A percentile compares a stretch with the other conserved stretches of the same genome.
These are phyloP conservation scores for Scomberomorus guttatus DNA, from an alignment of 2,797 vertebrate genomes.

Conservation along the genomic window DNA sequence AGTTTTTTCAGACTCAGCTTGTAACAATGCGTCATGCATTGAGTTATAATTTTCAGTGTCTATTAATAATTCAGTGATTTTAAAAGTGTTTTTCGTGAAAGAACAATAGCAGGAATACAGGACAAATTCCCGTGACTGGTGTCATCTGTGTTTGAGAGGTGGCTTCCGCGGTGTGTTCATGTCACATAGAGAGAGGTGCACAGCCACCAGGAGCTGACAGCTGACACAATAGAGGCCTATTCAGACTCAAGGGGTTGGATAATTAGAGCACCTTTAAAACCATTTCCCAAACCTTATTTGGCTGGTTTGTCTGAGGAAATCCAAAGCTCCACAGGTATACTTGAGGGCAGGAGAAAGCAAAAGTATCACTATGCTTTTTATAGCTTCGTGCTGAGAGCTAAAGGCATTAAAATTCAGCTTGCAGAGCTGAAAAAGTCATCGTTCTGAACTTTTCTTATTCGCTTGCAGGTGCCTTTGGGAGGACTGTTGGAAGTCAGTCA, in stretches of 20 bases:
- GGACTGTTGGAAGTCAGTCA: slow-evolving; percentile 68
- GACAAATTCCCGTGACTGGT: slow-evolving; percentile 29
- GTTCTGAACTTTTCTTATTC: slow-evolving; percentile 55
- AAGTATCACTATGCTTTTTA: slow-evolving; percentile 50
- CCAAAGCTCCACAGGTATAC: slow-evolving; percentile 45
- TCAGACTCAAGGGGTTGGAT: slow-evolving; percentile 53
- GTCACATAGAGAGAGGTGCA: slow-evolving; percentile 66
- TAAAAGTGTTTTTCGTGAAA: neutral
- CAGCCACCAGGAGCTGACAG: slow-evolving; percentile 79
- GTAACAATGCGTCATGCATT: neutral
- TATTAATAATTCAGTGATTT: slow-evolving; percentile 2
- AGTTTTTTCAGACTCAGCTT: neutral
- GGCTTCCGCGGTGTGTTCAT: slow-evolving; percentile 69
- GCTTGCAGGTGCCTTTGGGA: slow-evolving; percentile 73
- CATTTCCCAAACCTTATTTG: slow-evolving; percentile 49
- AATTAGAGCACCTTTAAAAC: slow-evolving; percentile 75
- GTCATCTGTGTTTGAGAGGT: slow-evolving; percentile 80
- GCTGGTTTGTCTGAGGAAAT: slow-evolving; percentile 27
- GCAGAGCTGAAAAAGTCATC: slow-evolving; percentile 51
- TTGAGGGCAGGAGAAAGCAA: slow-evolving; percentile 30
- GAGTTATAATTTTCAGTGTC: neutral
- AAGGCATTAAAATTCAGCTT: slow-evolving; percentile 69
- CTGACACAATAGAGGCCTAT: slow-evolving; percentile 77
- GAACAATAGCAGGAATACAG: neutral
- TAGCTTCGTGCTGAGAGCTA: slow-evolving; percentile 55